Evolutionary conservation across 2,888 invertebrate genomes (phyloP), one percentile per base, ranked within the genome.

Genomic region (Pegoplata infirma): DNA sequence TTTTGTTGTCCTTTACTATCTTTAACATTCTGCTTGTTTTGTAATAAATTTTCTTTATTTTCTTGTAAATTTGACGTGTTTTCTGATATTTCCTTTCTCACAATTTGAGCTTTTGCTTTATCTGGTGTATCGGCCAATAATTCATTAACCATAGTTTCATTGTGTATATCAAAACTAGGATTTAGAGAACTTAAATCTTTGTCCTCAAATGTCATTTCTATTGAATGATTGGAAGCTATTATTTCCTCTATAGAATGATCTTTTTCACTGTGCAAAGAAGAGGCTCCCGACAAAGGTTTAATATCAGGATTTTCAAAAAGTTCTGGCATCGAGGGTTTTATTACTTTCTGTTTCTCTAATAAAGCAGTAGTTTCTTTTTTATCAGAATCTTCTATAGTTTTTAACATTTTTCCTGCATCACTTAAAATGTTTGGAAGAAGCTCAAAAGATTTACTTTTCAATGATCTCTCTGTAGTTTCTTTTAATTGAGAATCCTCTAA

Each of bases 221-320:
- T 82, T 0, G 89, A 88, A 17, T 87, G 85, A 79, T 88, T 89
- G 1, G 85, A 84, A 25, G 85, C 86, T 2, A 88, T 76, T 8
- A 89, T 84, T 74, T 89, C 88, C 47, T 88, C 89, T 58, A 89
- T 78, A 1, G 89, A 89, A 64, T 89, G 83, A 82, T 89, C 89
- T 64, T 87, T 86, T 47, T 88, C 89, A 49, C 85, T 84, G 51
- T 79, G 77, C 5, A 59, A 55, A 0, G 82, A 79, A 7, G 83
- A 82, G 3, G 59, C 72, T 5, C 77, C 79, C 6, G 73, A 78
- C 40, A 80, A 44, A 7, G 77, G 74, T 59, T 80, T 74, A 5
- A 71, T 80, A 19, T 76, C 21, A 7, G 76, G 80, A 56, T 76
- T 76, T 79, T 79, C 79, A 68, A 79, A 79, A 7, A 79, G 40